Base-by-base conservation (phyloP, 2,113 vertebrate genomes). In the Pogonocichla stellata region DNA sequence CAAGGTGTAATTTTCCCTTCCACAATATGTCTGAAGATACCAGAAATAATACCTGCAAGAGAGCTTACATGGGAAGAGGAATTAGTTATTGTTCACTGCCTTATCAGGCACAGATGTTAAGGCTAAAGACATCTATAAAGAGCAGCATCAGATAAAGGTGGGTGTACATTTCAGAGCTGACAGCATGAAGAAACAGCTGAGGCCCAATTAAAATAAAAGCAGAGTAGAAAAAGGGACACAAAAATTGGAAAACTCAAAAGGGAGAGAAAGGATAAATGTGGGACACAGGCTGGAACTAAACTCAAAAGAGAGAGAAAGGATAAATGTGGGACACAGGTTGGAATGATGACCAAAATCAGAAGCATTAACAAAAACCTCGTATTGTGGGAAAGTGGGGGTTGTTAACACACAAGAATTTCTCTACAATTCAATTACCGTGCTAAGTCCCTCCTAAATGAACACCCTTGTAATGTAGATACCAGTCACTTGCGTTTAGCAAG, bases 71-170 rank as follows among this genome's bases (percentile, higher is more conserved):
- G 12, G 85, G 67, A 96, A 91, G 54, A 96, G 58, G 33, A 95
- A 94, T 95, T 80, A 61, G 18, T 92, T 97, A 77, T 75, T 93
- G 50, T 96, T 97, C 95, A 91, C 62, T 65, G 60, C 19, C 42
- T 65, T 65, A 48, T 48, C 19, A 75, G 74, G 31, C 42, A 82
- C 54, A 88, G 86, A 58, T 82, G 51, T 48, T 38, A 78, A 61
- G 40, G 67, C 29, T 94, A 69, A 72, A 92, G 87, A 66, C 70
- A 65, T 69, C 40, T 75, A 58, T 61, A 67, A 88, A 92, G 60
- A 79, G 28, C 33, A 12, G 26, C 67, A 62, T 88, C 80, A 88
- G 93, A 95, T 86, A 91, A 94, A 96, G 74, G 80, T 85, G 64
- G 38, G 43, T 82, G 62, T 96, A 81, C 47, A 54, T 90, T 96